Evolutionary conservation across 2,113 vertebrate genomes (phyloP).

Genomic region (Buteo buteo): DNA sequence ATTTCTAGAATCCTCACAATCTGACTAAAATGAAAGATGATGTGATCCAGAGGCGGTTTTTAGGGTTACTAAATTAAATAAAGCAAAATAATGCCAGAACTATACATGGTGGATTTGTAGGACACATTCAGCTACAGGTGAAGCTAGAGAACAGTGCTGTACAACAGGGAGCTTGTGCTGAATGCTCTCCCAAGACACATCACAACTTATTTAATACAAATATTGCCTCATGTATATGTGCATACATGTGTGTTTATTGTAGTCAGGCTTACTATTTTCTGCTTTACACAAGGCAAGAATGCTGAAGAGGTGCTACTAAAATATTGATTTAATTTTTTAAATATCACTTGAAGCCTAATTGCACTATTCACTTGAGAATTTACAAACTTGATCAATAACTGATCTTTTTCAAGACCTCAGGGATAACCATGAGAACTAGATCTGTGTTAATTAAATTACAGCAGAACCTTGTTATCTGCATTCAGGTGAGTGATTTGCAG

Average conservation of each 20-base stretch:
- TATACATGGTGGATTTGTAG: not conserved
- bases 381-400: not conserved
- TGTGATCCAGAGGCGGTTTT: not conserved
- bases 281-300: not conserved
- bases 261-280: not conserved
- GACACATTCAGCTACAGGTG: not conserved
- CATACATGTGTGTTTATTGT: not conserved
- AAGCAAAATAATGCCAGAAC: not conserved
- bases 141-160: not conserved
- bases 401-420: not conserved
- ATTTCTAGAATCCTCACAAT: not conserved
- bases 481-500: not conserved
- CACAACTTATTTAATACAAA: not conserved
- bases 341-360: not conserved
- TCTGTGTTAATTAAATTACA: constrained; percentile 4
- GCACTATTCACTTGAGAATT: not conserved
- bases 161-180: not conserved
- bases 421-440: not conserved
- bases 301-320: not conserved
- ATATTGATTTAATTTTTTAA: not conserved
- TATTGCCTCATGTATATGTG: not conserved
- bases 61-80: not conserved
- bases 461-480: not conserved
- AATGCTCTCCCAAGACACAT: not conserved
- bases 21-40: not conserved